Evolutionary conservation across 2,888 invertebrate genomes (phyloP).

Genomic region (Cheilosia scutellata): DNA sequence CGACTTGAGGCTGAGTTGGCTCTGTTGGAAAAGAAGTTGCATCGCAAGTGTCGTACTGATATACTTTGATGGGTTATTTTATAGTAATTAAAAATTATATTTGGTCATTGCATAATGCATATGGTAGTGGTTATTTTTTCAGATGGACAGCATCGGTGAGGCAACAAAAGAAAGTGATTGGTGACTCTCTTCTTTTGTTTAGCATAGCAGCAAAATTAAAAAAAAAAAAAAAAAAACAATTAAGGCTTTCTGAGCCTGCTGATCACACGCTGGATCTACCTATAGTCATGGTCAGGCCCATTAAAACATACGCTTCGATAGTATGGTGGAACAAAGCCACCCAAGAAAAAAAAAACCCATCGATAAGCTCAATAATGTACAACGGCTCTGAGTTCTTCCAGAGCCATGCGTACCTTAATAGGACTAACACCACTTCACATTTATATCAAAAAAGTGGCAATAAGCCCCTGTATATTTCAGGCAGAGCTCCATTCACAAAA

Average conservation of each 20-base stretch:
- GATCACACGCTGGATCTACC: neutral
- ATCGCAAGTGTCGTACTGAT: slow-evolving; percentile 82
- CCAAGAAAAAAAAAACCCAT: neutral
- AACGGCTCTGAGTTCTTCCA: no score
- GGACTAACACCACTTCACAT: neutral
- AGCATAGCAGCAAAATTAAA: no score
- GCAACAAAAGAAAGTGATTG: no score
- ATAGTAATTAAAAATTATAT: neutral
- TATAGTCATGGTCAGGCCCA: neutral
- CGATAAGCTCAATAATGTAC: no score
- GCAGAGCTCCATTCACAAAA: no score
- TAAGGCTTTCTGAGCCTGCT: no score
- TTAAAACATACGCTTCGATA: neutral
- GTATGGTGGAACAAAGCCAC: neutral
- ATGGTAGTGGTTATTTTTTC: no score
- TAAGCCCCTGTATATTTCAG: neutral
- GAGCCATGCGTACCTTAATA: neutral
- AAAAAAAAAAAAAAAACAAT: no score
- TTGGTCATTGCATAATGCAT: no score
- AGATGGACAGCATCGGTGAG: no score
- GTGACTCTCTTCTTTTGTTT: no score
- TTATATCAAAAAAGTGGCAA: neutral
- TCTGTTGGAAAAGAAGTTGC: slow-evolving; percentile 79
- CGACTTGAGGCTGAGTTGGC: slow-evolving; percentile 85
- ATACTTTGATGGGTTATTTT: slow-evolving; percentile 77